Percentiles rank a stretch among this genome's conserved stretches.
phyloP scores from a whole-genome alignment of 2,113 vertebrate genomes.

The Podarcis raffonei region DNA sequence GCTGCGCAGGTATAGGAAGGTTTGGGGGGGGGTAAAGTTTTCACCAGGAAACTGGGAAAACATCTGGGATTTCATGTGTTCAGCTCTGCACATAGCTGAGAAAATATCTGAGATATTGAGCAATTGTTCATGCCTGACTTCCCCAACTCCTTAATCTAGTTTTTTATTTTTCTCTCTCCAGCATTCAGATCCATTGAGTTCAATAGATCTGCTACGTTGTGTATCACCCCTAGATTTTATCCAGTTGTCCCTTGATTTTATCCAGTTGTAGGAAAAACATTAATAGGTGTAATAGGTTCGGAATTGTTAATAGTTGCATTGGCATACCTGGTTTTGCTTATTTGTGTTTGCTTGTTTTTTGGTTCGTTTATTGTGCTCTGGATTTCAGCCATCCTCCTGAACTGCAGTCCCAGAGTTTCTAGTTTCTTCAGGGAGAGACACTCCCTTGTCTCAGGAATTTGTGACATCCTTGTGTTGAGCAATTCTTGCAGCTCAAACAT shows the following conservation, averaged over 20 bases:
- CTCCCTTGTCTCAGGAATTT: neutral
- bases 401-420: neutral
- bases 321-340: too few species aligned
- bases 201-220: too few species aligned
- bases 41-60: neutral
- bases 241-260: neutral
- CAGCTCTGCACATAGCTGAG: neutral
- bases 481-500: neutral
- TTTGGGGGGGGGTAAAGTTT: neutral
- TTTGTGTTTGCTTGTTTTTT: neutral
- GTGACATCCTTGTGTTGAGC: neutral
- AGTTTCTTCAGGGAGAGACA: neutral
- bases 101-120: neutral
- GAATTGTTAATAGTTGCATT: neutral
- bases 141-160: neutral
- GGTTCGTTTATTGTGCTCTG: neutral
- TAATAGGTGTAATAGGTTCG: neutral
- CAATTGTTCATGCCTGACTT: neutral
- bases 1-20: neutral
- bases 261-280: neutral
- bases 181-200: too few species aligned
- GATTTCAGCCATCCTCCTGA: neutral
- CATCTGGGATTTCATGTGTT: neutral
- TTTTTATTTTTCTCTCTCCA: neutral
- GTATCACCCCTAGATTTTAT: neutral